Evolutionary conservation across 2,113 vertebrate genomes (phyloP), one percentile per base, ranked within the genome.

Genomic region (Apaloderma vittatum): DNA sequence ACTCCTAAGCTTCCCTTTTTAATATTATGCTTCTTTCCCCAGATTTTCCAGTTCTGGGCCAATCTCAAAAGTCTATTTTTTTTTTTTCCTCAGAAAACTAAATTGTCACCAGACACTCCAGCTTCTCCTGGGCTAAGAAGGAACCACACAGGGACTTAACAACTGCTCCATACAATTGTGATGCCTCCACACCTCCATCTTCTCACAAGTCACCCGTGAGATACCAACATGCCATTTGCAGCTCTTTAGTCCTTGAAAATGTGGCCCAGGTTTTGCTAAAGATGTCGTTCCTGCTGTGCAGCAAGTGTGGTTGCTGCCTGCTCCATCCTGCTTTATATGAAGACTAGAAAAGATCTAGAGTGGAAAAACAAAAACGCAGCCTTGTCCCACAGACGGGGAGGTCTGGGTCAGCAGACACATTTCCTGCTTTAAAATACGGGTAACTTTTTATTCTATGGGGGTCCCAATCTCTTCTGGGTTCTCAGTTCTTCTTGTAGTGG

Each of bases 231-330:
- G 2, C 6, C 30, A 49, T 22, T 34, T 89, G 23, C 32, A 90
- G 61, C 26, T 61, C n/a, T 83, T 71, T 34, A 76, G 66, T 51
- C 55, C 54, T 40, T 80, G 37, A 1, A 3, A 13, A 29, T 43
- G 13, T 55, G 57, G 9, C 43, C 40, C 34, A 75, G n/a, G n/a
- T 95, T 96, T 86, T 94, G 78, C 45, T 61, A n/a, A 93, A 88
- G 24, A 66, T 70, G 30, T 58, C 46, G 65, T 68, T 59, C 32
- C n/a, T 55, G 54, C 72, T 70, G 16, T 40, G 68, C 49, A 88
- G 61, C 52, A 93, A 67, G 32, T n/a, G 63, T 72, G 36, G n/a
- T 18, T 72, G 55, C 49, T 65, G 29, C 18, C 54, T 63, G 8
- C 49, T 75, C 74, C 36, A 51, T 55, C n/a, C 27, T 74, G 51